These are phyloP conservation scores for Apeira syringaria DNA, from an alignment of 2,888 invertebrate genomes.

Conservation along the genomic window DNA sequence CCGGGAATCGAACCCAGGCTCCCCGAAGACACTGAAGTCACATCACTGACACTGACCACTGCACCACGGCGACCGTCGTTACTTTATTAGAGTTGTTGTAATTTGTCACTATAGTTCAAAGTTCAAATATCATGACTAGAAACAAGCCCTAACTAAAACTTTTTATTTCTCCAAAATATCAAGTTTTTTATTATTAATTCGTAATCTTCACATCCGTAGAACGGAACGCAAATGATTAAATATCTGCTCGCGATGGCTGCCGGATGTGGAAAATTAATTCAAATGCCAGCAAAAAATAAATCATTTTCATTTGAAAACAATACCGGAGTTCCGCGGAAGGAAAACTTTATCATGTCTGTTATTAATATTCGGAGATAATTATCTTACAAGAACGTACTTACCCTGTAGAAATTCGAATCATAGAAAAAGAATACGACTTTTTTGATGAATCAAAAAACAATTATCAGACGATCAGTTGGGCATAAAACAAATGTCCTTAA, in stretches of 20 bases:
- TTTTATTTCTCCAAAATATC: conserved; percentile 15
- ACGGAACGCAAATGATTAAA: conserved; percentile 50
- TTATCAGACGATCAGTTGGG: no score
- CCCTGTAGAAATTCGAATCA: background rate
- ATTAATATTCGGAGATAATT: conserved; percentile 11
- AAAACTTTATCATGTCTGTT: conserved; percentile 41
- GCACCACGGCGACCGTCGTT: no score
- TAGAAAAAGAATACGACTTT: background rate
- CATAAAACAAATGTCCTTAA: no score
- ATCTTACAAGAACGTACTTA: background rate
- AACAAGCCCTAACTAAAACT: conserved; percentile 5
- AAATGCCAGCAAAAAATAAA: conserved; percentile 68
- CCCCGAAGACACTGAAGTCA: no score
- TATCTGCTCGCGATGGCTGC: conserved; percentile 66
- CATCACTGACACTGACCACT: no score
- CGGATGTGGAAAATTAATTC: conserved; percentile 63
- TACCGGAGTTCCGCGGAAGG: conserved; percentile 55
- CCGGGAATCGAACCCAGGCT: no score
- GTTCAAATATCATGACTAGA: no score
- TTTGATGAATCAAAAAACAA: no score
- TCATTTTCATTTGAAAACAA: conserved; percentile 53
- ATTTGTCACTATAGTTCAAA: no score
- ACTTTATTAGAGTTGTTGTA: no score
- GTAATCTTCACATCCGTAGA: conserved; percentile 8
- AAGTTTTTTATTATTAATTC: conserved; percentile 4